These are phyloP conservation scores for Alaudala cheleensis DNA, from an alignment of 2,113 vertebrate species.

Conservation along the genomic window DNA sequence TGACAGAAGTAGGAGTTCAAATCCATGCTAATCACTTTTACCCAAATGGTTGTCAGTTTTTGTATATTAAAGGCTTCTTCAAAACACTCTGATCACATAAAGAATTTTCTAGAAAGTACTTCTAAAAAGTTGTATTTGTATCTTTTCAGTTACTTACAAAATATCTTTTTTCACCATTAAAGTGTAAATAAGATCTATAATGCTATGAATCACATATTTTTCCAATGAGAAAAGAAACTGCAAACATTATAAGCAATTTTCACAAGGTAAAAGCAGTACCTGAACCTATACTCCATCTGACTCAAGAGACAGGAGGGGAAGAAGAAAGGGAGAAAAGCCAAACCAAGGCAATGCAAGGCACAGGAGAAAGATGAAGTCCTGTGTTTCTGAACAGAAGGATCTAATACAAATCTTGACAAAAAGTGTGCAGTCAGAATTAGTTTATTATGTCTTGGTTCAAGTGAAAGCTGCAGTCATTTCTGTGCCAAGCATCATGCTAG, in stretches of 20 bases:
- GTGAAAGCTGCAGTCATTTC: neutral
- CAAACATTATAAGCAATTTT: neutral
- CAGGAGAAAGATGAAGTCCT: accelerated
- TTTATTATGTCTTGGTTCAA: neutral
- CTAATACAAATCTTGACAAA: neutral
- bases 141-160: neutral
- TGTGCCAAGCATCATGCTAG: neutral
- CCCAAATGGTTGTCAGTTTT: neutral
- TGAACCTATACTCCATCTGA: neutral
- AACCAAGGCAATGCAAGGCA: accelerated
- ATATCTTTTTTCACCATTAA: neutral
- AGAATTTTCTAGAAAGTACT: neutral
- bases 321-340: neutral
- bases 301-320: neutral
- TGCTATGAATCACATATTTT: neutral
- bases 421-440: neutral
- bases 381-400: neutral
- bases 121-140: neutral
- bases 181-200: neutral
- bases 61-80: neutral
- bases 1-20: neutral
- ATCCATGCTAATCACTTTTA: neutral
- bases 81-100: neutral
- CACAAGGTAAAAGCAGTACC: neutral
- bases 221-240: neutral